These are phyloP conservation scores for Idaea dimidiata DNA, from an alignment of 2,888 invertebrate species.

Conservation along the genomic window DNA sequence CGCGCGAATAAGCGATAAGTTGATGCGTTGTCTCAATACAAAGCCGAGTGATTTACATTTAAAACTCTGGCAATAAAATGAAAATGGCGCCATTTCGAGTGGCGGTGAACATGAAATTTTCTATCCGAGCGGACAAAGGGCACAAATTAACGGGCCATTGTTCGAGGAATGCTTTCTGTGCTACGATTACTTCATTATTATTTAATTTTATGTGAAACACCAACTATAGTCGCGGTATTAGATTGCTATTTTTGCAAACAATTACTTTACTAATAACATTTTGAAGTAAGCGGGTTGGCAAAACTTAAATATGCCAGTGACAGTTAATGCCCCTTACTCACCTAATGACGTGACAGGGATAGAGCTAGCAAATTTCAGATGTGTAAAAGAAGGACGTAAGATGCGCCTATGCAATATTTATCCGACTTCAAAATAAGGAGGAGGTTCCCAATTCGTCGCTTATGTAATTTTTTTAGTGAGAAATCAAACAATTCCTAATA, in stretches of 20 bases:
- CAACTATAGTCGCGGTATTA: constrained; percentile 23
- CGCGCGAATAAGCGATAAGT: constrained; percentile 34
- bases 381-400: too few relatives aligned
- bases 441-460: too few relatives aligned
- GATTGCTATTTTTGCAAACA: constrained; percentile 15
- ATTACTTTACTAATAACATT: constrained; percentile 17
- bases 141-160: constrained; percentile 73
- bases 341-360: too few relatives aligned
- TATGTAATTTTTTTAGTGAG: too few relatives aligned
- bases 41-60: constrained; percentile 70
- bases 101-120: constrained; percentile 73
- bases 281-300: not conserved
- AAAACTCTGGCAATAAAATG: constrained; percentile 67
- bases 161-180: constrained; percentile 52
- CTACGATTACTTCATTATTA: constrained; percentile 74
- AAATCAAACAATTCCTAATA: too few relatives aligned
- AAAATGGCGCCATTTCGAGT: constrained; percentile 60
- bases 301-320: not conserved
- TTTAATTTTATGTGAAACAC: constrained; percentile 69
- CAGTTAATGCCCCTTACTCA: too few relatives aligned
- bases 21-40: constrained; percentile 50
- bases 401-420: too few relatives aligned
- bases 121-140: constrained; percentile 75
- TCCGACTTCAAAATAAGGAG: too few relatives aligned
- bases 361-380: too few relatives aligned